phyloP scores from a whole-genome alignment of 2,888 invertebrate species.

The Hyposoter dolosus region DNA sequence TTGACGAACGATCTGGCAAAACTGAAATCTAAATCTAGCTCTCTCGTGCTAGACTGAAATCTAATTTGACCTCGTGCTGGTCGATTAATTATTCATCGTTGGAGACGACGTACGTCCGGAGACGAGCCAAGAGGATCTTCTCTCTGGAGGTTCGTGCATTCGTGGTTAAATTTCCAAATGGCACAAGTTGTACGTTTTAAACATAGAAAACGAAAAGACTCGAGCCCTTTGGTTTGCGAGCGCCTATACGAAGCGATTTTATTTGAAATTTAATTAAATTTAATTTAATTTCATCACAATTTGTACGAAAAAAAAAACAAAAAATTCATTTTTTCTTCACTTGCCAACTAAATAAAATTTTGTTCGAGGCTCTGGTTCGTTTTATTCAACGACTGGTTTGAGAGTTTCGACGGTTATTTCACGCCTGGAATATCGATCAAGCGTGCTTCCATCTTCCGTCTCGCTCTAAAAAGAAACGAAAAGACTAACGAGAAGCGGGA shows the following conservation, averaged over 20 bases:
- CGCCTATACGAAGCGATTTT: background rate
- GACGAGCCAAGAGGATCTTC: conserved; percentile 10
- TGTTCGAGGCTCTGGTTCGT: too few relatives aligned
- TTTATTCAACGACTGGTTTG: too few relatives aligned
- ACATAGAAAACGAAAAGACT: background rate
- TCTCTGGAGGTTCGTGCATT: background rate
- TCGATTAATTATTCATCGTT: conserved; percentile 71
- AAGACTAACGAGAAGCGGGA: background rate
- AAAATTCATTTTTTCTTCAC: background rate
- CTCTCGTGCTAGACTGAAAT: conserved; percentile 60
- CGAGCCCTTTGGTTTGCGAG: background rate
- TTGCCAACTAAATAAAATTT: background rate
- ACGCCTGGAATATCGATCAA: conserved; percentile 59
- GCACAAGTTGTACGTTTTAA: background rate
- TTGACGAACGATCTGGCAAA: too few relatives aligned
- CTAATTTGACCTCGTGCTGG: conserved; percentile 69
- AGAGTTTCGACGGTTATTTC: conserved; percentile 55
- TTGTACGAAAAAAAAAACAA: too few relatives aligned
- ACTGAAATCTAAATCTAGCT: too few relatives aligned
- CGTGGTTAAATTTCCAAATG: background rate
- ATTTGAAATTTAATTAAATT: too few relatives aligned
- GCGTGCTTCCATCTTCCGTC: conserved; percentile 35
- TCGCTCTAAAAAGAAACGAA: background rate
- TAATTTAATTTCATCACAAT: too few relatives aligned
- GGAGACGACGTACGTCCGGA: conserved; percentile 68